Evolutionary conservation across 2,797 vertebrate genomes (phyloP), one percentile per base, ranked within the genome.

Genomic region (Hipposideros larvatus): DNA sequence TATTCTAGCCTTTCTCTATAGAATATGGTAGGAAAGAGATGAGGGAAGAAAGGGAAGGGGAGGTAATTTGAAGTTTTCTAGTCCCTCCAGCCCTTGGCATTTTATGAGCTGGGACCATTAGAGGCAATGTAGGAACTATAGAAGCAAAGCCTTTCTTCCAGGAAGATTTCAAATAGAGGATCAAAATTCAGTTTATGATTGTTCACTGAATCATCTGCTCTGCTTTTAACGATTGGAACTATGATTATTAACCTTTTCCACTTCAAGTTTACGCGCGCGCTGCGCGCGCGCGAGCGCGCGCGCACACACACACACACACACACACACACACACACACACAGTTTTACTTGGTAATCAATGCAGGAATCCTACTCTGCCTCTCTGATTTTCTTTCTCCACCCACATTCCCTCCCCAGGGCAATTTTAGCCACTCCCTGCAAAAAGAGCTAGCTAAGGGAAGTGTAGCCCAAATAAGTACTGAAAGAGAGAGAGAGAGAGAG

Each of bases 171-270:
- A 90, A 89, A 74, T 13, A 41, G 46, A 83, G 9, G 59, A 70
- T 73, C 31, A 95, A 96, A 91, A 46, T 79, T 90, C 22, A 78
- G 46, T n/a, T 94, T 78, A 24, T 75, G 75, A 73, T 61, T 87
- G 14, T 88, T 77, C n/a, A 87, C 1, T 21, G 43, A 96, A 61
- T 90, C 16, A 79, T 79, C 15, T 31, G 14, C 24, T 90, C 34
- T 73, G 21, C 41, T 90, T 55, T 82, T 37, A 82, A 24, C 18
- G 55, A 43, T 6, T 53, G 18, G 77, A 75, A 90, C 92, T 21
- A 65, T 66, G 31, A 43, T 59, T 70, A 75, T 37, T 68, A 70
- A 70, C 11, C 6, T 61, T 78, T 66, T 18, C 51, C 41, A 86
- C 77, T 18, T 71, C 19, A 82, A 24, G 24, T 4, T 59, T 14